phyloP scores from a whole-genome alignment of 2,797 vertebrate species.

The Florisuga fusca region DNA sequence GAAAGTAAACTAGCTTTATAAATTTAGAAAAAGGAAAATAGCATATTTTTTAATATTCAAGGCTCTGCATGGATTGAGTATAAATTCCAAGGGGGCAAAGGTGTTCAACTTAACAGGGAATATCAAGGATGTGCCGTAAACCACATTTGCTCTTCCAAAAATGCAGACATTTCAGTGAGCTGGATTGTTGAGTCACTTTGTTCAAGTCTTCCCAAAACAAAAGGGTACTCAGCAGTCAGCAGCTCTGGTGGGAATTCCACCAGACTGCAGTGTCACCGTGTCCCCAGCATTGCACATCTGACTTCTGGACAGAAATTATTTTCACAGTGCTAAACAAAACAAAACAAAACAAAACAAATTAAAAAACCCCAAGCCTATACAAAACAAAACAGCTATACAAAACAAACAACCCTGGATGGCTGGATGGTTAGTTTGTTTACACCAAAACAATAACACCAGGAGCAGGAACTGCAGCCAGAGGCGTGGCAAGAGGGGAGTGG shows the following conservation, averaged over 20 bases:
- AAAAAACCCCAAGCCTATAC: no score
- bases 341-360: not conserved
- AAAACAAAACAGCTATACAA: not conserved
- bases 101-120: not conserved
- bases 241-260: not conserved
- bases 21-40: not conserved
- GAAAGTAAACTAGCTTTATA: not conserved
- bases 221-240: not conserved
- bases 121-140: not conserved
- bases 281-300: accelerated
- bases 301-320: not conserved
- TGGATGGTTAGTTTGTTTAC: not conserved
- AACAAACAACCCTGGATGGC: not conserved
- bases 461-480: accelerated
- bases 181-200: not conserved
- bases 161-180: not conserved
- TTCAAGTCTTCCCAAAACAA: not conserved
- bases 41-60: not conserved
- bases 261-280: accelerated
- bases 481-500: no score
- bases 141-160: not conserved
- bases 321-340: not conserved
- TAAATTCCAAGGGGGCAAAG: not conserved
- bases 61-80: not conserved
- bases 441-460: not conserved